Percentiles rank a stretch among this genome's conserved stretches.
These are phyloP conservation scores for Phyllostomus discolor DNA, from an alignment of 2,113 vertebrate species.

Conservation along the genomic window DNA sequence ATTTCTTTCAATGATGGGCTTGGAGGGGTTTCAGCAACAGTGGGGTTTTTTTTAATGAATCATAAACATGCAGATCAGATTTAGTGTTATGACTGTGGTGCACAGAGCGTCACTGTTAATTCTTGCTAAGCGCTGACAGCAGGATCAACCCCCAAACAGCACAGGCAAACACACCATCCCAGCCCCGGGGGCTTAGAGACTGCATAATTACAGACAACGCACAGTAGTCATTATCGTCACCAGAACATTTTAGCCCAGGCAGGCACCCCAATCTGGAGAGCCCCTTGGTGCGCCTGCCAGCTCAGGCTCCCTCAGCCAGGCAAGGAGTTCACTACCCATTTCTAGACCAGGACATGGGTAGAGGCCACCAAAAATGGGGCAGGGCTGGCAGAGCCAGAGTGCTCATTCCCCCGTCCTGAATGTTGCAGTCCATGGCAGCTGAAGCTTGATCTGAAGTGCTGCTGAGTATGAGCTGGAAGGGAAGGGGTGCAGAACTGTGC, in stretches of 20 bases:
- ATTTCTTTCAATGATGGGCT: constrained; percentile 74
- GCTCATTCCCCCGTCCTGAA: background rate
- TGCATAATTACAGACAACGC: constrained; percentile 52
- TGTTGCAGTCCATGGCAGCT: background rate
- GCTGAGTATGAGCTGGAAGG: background rate
- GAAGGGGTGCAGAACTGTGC: background rate
- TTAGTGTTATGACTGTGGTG: constrained; percentile 69
- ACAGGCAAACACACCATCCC: constrained; percentile 57
- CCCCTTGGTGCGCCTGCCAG: background rate
- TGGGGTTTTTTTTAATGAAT: constrained; percentile 66
- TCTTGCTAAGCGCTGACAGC: constrained; percentile 69
- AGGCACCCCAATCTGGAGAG: constrained; percentile 25
- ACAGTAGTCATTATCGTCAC: constrained; percentile 54
- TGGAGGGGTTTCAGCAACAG: constrained; percentile 61
- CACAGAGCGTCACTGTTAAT: constrained; percentile 66
- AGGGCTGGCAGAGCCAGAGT: background rate
- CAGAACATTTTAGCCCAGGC: constrained; percentile 46
- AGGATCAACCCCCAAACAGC: constrained; percentile 67
- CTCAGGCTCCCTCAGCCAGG: background rate
- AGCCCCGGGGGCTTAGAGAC: constrained; percentile 56
- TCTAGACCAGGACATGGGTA: background rate
- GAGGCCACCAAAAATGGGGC: background rate
- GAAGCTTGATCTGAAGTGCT: background rate
- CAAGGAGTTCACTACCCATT: background rate
- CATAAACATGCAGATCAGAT: constrained; percentile 73